Evolutionary conservation across 2,113 vertebrate genomes (phyloP).

Genomic region (Ascaphus truei): DNA sequence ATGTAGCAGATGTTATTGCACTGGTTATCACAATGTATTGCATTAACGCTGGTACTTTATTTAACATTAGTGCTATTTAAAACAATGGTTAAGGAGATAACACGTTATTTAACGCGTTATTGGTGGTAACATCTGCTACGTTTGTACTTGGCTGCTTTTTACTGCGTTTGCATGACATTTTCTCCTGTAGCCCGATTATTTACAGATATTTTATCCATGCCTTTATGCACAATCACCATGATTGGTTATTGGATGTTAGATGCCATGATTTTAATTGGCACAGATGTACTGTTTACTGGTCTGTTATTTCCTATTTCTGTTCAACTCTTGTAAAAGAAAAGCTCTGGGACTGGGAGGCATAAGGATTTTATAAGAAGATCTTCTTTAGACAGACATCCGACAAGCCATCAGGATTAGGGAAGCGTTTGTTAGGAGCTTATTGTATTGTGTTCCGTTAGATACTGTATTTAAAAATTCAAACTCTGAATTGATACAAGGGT

Average conservation of each 20-base stretch:
- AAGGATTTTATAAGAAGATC: no score
- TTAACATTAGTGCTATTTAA: neutral
- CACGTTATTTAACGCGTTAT: no score
- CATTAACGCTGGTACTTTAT: no score
- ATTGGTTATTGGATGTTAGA: conserved; percentile 13
- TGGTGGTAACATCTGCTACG: neutral
- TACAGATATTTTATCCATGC: neutral
- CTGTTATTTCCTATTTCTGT: neutral
- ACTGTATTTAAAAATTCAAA: no score
- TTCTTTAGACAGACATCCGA: neutral
- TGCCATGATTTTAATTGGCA: neutral
- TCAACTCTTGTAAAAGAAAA: neutral
- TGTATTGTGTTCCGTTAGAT: no score
- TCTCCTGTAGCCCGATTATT: neutral
- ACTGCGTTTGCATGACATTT: neutral
- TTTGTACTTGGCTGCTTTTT: neutral
- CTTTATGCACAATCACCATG: neutral
- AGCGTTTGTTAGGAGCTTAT: no score
- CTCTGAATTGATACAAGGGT: no score
- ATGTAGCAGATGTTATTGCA: no score
- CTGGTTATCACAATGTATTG: no score
- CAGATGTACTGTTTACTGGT: neutral
- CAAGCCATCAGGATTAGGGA: no score
- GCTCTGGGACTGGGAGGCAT: no score
- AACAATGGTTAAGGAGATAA: neutral